These are phyloP conservation scores for Copsychus sechellarum DNA, from an alignment of 2,113 vertebrate genomes.

Conservation along the genomic window DNA sequence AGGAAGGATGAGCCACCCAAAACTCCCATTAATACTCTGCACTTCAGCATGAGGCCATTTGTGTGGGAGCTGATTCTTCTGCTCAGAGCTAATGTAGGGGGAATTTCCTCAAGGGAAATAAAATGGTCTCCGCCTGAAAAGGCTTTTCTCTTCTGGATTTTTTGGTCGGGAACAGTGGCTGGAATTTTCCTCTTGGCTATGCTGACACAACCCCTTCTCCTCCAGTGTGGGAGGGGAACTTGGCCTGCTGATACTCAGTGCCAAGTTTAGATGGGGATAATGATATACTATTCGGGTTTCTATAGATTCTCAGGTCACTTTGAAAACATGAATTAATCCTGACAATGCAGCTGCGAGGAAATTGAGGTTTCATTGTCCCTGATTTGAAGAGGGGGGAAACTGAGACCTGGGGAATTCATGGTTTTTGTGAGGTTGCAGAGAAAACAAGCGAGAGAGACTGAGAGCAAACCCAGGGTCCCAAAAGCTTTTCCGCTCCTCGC, in stretches of 20 bases:
- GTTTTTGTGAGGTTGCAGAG: neutral
- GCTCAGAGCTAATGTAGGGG: neutral
- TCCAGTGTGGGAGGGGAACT: slow-evolving; percentile 23
- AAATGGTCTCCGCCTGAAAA: neutral
- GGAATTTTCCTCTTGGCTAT: slow-evolving; percentile 20
- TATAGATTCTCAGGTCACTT: slow-evolving; percentile 48
- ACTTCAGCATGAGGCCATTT: neutral
- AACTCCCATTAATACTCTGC: neutral
- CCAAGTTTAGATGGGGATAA: slow-evolving; percentile 32
- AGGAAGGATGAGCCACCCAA: neutral
- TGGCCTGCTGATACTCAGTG: neutral
- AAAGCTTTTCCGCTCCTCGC: neutral
- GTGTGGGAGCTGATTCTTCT: neutral
- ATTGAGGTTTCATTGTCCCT: neutral
- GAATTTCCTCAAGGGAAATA: neutral
- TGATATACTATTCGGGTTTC: slow-evolving; percentile 5
- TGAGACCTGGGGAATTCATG: neutral
- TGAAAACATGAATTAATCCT: slow-evolving; percentile 27
- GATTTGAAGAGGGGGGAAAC: neutral
- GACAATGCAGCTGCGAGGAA: slow-evolving; percentile 30
- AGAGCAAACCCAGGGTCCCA: neutral
- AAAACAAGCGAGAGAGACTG: neutral
- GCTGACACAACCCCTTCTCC: slow-evolving; percentile 23
- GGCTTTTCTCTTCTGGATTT: neutral
- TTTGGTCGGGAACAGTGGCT: neutral